phyloP scores from a whole-genome alignment of 2,888 invertebrate species.

The Lepidocyrtoides sp. region DNA sequence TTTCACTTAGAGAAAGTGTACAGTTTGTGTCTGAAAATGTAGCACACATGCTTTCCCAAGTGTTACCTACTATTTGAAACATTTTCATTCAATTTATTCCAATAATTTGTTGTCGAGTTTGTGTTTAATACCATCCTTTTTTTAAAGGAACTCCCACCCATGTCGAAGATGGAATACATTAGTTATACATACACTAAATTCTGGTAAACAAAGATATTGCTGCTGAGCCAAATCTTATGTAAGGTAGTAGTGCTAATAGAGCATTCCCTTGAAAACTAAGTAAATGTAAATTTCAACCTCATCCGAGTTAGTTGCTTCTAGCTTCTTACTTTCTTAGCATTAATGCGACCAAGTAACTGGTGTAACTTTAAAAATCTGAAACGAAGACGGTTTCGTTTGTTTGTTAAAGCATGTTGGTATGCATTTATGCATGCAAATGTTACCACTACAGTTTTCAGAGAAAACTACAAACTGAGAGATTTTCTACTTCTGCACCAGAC shows the following conservation, averaged over 20 bases:
- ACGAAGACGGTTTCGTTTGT: neutral
- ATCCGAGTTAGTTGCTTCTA: neutral
- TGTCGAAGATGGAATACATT: neutral
- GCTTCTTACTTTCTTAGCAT: neutral
- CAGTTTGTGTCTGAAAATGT: neutral
- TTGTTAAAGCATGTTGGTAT: slow-evolving; percentile 5
- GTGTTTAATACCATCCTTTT: neutral
- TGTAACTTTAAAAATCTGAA: slow-evolving; percentile 23
- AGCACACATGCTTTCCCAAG: neutral
- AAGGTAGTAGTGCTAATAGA: too few relatives aligned
- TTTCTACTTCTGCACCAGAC: slow-evolving; percentile 17
- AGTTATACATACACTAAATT: neutral
- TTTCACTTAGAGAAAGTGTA: neutral
- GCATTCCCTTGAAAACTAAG: neutral
- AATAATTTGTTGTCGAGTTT: neutral
- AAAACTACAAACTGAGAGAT: neutral
- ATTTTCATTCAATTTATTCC: neutral
- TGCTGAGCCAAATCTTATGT: neutral
- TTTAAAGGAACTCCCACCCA: too few relatives aligned
- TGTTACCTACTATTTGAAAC: too few relatives aligned
- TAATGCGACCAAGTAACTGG: neutral
- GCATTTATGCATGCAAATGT: slow-evolving; percentile 59
- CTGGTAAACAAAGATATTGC: too few relatives aligned
- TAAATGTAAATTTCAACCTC: neutral
- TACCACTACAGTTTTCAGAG: neutral